Evolutionary conservation across 2,113 vertebrate genomes (phyloP), one percentile per base, ranked within the genome.

Genomic region (Atrichornis clamosus): DNA sequence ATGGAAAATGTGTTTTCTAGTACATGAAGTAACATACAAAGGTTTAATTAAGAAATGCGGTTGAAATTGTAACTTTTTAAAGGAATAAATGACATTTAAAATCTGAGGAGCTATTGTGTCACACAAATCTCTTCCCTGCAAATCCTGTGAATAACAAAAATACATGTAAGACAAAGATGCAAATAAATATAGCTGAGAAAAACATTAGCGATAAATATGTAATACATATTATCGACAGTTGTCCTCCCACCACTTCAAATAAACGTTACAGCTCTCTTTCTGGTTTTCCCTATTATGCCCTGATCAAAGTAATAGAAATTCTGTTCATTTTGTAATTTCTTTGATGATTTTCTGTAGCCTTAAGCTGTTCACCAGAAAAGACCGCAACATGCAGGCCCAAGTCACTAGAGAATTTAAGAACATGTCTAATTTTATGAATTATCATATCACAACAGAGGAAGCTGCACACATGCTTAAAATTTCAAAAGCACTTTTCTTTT

Each of bases 241-340:
- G 85, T 86, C 62, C 83, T 93, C 87, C 82, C 30, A 87, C 85
- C 88, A 68, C 67, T 87, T 89, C 80, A 95, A 83, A 93, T 80
- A 96, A 94, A 91, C 0, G 4, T 63, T 93, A 93, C 76, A 96
- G 39, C 76, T 79, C 83, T 88, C n/a, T 13, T 84, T 95, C 69
- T 87, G 56, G 30, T 87, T 96, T 93, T 37, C 79, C 27, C 76
- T 79, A 84, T 75, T 96, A 96, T 94, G 89, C 64, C 60, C 44
- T 53, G 63, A 97, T 96, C 92, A 97, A 97, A 97, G 93, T 90
- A 96, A 46, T 28, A 96, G 81, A 95, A 95, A 73, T 93, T 59
- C 93, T 95, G 78, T 60, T 97, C 93, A 42, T 58, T 91, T 96
- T 97, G 95, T 94, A 94, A 77, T 97, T 86, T 96, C 89, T 94